Base-by-base conservation (phyloP, 2,888 invertebrate genomes). In the Acronicta aceris region DNA sequence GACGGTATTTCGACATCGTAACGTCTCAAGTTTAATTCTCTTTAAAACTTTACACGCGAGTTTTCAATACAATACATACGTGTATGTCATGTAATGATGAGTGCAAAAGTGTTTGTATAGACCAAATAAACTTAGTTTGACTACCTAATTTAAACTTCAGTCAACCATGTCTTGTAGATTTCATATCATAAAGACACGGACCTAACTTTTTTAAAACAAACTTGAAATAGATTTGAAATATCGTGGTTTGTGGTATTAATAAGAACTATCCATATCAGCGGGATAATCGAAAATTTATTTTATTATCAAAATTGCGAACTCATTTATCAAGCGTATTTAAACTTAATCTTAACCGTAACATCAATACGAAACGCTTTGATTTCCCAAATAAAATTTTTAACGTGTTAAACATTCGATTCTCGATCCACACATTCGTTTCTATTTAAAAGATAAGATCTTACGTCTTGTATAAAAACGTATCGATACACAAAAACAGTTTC, bases 401-500 rank as follows among this genome's bases (percentile, higher is more conserved):
- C 63, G 59, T 69, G 69, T 65, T 68, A 57, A 70, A 66, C 76
- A 76, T 77, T 80, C 59, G 70, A 71, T 71, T 74, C 73, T 65
- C 68, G 64, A 59, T 81, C 74, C 74, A 79, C 76, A 81, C 73
- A 74, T 73, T 78, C 77, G 57, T 78, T 78, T 76, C 78, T 77
- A 82, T 83, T 81, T 82, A 76, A 79, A 75, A 64, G 84, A 84
- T 84, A 84, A 78, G 68, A 84, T 84, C 83, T 78, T 42, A 51
- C 41, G 69, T 73, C 78, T 73, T 79, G 76, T 74, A 73, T 78
- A 81, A 83, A 85, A 88, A 87, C 83, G 80, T 81, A 81, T 84
- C 79, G 81, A 85, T 83, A 83, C 81, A 89, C 86, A 89, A 88
- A 88, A 91, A 86, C 90, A 89, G 86, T 91, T 91, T 87, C 84